Conservation (phyloP, 2,888 invertebrate species). For the Gonocerus acuteangulatus region DNA sequence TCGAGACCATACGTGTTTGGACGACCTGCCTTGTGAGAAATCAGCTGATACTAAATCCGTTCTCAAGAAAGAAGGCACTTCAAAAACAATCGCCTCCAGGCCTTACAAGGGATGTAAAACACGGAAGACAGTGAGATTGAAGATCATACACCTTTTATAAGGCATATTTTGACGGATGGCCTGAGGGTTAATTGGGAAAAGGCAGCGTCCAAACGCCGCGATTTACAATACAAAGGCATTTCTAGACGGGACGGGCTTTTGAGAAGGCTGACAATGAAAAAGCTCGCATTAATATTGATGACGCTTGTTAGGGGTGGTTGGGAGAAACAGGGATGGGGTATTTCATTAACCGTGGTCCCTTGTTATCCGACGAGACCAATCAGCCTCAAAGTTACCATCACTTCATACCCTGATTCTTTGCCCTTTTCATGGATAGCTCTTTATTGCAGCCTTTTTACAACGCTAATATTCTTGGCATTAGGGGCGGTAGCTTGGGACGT, state of each 20-base stretch:
- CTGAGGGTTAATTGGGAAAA: conserved; percentile 5
- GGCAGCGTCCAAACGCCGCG: neutral
- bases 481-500: no score
- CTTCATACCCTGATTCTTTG: no score
- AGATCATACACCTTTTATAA: neutral
- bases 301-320: conserved; percentile 6
- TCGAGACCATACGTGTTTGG: no score
- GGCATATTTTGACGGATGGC: conserved; percentile 9
- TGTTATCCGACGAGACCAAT: conserved; percentile 18
- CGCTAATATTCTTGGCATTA: no score
- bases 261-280: conserved; percentile 10
- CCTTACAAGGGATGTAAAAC: no score
- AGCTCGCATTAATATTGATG: conserved; percentile 17
- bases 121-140: no score
- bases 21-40: no score
- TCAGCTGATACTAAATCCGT: no score
- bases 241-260: neutral
- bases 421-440: no score
- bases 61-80: no score
- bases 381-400: neutral
- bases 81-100: no score
- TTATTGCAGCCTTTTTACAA: no score
- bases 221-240: conserved; percentile 10
- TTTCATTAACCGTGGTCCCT: conserved; percentile 14
- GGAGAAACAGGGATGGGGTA: neutral